Percentiles rank a stretch among this genome's conserved stretches.
Conservation (phyloP, 2,797 vertebrate genomes). For the Anniella stebbinsi region DNA sequence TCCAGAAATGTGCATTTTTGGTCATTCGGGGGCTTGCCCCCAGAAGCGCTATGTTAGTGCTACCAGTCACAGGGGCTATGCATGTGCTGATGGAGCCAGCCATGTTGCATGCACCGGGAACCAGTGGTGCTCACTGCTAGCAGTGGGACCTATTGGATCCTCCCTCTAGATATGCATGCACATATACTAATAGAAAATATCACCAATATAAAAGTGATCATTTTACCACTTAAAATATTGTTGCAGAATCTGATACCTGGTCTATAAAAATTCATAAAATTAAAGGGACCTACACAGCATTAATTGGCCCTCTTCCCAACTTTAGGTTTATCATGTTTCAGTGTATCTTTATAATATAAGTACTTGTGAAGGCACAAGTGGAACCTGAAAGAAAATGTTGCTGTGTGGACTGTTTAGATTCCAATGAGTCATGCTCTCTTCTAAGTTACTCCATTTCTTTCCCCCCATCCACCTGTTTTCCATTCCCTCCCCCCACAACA, state of each 20-base stretch:
- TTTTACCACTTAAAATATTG: not conserved
- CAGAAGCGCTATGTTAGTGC: too few species aligned
- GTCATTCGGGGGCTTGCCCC: too few species aligned
- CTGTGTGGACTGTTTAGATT: not conserved
- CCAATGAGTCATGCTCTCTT: not conserved
- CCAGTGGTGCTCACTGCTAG: too few species aligned
- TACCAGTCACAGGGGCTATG: too few species aligned
- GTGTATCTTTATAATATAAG: not conserved
- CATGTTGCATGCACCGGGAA: too few species aligned
- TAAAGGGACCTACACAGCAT: not conserved
- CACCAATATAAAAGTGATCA: not conserved
- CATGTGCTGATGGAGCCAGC: too few species aligned
- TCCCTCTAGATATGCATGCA: not conserved
- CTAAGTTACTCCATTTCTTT: not conserved
- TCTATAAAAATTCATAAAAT: not conserved
- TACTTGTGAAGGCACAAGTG: not conserved
- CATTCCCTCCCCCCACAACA: not conserved
- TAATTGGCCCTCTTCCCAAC: not conserved
- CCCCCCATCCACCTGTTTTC: not conserved
- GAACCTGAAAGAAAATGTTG: not conserved
- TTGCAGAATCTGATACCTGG: not conserved
- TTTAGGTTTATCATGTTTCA: not conserved
- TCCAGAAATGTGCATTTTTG: too few species aligned
- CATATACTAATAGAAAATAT: not conserved
- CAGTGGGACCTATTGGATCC: too few species aligned